phyloP scores from a whole-genome alignment of 2,113 vertebrate genomes.

The Larimichthys polyactis region DNA sequence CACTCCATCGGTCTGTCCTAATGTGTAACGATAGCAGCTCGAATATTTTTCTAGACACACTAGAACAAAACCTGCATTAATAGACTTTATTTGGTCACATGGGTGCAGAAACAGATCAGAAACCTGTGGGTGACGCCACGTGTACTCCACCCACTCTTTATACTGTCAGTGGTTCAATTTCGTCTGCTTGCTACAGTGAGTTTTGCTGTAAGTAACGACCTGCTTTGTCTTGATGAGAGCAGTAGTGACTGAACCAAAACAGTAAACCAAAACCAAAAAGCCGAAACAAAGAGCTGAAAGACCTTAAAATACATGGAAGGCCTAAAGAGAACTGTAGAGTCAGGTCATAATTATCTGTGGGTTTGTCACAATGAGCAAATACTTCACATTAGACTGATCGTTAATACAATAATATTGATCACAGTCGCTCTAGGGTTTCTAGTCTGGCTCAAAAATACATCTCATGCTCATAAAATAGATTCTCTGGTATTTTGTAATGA shows the following conservation, averaged over 20 bases:
- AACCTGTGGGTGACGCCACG: too few relatives aligned
- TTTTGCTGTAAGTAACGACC: not conserved
- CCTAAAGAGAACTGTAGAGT: not conserved
- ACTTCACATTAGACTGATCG: not conserved
- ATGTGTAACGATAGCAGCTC: not conserved
- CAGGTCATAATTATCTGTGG: not conserved
- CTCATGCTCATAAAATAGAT: not conserved
- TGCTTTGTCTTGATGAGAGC: not conserved
- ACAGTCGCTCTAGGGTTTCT: not conserved
- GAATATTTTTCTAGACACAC: not conserved
- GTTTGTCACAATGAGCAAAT: not conserved
- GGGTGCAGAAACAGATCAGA: too few relatives aligned
- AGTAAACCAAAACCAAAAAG: not conserved
- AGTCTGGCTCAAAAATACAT: not conserved
- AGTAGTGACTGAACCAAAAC: not conserved
- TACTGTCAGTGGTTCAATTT: not conserved
- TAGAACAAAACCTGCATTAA: not conserved
- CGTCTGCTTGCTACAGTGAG: not conserved
- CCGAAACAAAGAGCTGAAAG: not conserved
- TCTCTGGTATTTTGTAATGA: not conserved
- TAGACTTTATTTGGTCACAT: not conserved
- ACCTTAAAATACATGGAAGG: not conserved
- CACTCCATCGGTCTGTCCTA: not conserved
- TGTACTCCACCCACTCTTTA: too few relatives aligned
- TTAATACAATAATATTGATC: not conserved